phyloP scores from a whole-genome alignment of 2,113 vertebrate species.

The Pholis gunnellus region DNA sequence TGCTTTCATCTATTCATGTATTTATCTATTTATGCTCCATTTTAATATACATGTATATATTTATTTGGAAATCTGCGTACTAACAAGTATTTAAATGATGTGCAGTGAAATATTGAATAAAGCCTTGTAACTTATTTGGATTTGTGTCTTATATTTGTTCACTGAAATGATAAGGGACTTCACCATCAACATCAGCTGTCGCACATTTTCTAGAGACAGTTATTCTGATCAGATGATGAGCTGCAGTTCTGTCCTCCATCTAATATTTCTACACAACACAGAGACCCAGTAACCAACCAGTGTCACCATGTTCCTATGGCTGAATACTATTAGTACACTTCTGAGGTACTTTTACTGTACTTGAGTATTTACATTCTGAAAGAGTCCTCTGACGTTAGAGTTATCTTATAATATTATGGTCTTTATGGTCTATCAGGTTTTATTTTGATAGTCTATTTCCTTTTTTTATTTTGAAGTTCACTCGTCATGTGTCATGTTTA shows the following conservation, averaged over 20 bases:
- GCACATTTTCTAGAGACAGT: background rate
- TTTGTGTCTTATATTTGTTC: slow-evolving; percentile 17
- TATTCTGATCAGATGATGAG: background rate
- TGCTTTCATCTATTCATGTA: slow-evolving; percentile 45
- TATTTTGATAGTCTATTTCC: background rate
- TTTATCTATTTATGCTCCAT: slow-evolving; percentile 44
- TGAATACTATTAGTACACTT: background rate
- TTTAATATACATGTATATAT: slow-evolving; percentile 5
- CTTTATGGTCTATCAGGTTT: too few species aligned
- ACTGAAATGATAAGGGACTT: background rate
- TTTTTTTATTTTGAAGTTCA: too few species aligned
- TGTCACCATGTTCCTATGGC: background rate
- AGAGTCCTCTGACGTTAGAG: too few species aligned
- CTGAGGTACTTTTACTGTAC: background rate
- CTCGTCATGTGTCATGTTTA: too few species aligned
- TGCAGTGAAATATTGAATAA: slow-evolving; percentile 33
- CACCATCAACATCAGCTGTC: background rate
- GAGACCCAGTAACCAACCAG: too few species aligned
- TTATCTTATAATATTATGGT: too few species aligned
- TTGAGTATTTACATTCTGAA: background rate
- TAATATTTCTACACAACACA: background rate
- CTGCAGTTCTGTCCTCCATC: too few species aligned
- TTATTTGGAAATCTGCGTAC: slow-evolving; percentile 23
- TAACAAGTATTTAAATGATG: slow-evolving; percentile 17
- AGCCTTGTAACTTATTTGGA: background rate